A percentile compares a stretch with the other conserved stretches of the same genome.
phyloP scores from a whole-genome alignment of 2,888 invertebrate genomes.

The Drosophila recens region DNA sequence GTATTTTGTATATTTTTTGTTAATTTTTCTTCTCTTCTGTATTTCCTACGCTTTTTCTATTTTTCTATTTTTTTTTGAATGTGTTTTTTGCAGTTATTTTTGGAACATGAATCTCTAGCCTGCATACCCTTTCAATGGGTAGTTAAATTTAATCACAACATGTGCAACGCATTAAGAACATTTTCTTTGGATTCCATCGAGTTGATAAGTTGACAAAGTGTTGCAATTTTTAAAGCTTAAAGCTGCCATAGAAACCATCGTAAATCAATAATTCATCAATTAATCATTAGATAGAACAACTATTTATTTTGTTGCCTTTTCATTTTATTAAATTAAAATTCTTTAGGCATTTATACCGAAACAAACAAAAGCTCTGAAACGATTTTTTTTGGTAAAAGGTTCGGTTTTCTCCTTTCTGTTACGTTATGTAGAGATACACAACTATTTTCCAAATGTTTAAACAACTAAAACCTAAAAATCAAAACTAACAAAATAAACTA shows the following conservation, averaged over 20 bases:
- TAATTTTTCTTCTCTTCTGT: conserved; percentile 34
- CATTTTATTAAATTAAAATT: too few species aligned
- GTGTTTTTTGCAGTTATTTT: conserved; percentile 63
- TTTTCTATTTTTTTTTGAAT: conserved; percentile 28
- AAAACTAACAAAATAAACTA: too few species aligned
- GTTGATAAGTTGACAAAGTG: neutral
- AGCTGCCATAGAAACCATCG: neutral
- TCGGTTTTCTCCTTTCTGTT: too few species aligned
- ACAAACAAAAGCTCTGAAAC: too few species aligned
- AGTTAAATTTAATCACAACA: conserved; percentile 7
- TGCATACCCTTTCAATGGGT: conserved; percentile 2
- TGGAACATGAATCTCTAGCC: conserved; percentile 42
- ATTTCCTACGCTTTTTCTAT: conserved; percentile 17
- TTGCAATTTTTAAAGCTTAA: neutral
- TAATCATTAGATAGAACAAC: neutral
- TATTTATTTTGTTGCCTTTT: neutral
- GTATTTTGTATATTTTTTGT: conserved; percentile 34
- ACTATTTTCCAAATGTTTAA: too few species aligned
- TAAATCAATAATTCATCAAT: neutral
- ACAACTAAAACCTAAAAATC: too few species aligned
- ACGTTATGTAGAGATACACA: too few species aligned
- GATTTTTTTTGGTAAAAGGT: too few species aligned
- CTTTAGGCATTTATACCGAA: too few species aligned
- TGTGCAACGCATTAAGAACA: conserved; percentile 5
- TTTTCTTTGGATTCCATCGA: neutral